These are phyloP conservation scores for Mallotus villosus DNA, from an alignment of 2,797 vertebrate genomes.

Conservation along the genomic window DNA sequence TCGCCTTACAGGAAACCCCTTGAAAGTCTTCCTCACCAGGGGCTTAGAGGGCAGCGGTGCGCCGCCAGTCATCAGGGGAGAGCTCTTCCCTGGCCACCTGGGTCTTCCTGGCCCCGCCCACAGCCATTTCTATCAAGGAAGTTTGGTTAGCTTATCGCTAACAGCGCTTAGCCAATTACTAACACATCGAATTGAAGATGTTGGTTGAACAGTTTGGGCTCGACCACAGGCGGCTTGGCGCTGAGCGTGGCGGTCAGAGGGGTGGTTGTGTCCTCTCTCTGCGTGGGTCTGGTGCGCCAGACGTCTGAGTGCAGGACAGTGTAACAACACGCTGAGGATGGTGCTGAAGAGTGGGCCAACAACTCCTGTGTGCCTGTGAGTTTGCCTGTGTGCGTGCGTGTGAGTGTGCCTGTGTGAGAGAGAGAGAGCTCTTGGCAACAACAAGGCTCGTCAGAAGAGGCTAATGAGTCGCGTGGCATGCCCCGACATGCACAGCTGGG, in stretches of 20 bases:
- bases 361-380: too few species aligned
- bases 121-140: not conserved
- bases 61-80: conserved; percentile 26
- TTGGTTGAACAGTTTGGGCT: too few species aligned
- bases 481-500: conserved; percentile 68
- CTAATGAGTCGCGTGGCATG: conserved; percentile 64
- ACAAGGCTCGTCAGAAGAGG: conserved; percentile 57
- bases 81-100: not conserved
- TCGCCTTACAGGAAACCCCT: conserved; percentile 49
- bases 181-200: too few species aligned
- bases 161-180: too few species aligned
- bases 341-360: too few species aligned
- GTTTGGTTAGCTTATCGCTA: too few species aligned
- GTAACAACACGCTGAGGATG: not conserved
- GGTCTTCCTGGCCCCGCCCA: conserved; percentile 24
- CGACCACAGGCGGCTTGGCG: too few species aligned
- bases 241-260: too few species aligned
- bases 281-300: too few species aligned
- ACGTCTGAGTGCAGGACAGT: not conserved
- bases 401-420: not conserved
- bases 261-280: too few species aligned
- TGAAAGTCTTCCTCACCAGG: conserved; percentile 35
- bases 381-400: not conserved
- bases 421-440: conserved; percentile 41
- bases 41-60: conserved; percentile 31